These are phyloP conservation scores for Anniella stebbinsi DNA, from an alignment of 2,797 vertebrate genomes.

Conservation along the genomic window DNA sequence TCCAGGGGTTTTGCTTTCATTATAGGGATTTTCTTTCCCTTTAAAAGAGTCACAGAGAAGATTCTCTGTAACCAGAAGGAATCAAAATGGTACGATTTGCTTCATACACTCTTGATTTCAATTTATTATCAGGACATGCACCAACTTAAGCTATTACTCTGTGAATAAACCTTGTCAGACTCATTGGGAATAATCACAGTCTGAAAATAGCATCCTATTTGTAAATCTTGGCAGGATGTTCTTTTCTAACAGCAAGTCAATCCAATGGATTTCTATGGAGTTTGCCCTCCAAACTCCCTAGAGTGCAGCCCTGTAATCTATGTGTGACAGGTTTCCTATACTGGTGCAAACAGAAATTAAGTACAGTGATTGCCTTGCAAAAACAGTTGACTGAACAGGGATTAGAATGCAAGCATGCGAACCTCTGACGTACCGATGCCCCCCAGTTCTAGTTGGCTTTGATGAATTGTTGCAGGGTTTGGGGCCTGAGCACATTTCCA, in stretches of 20 bases:
- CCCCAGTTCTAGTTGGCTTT: background rate
- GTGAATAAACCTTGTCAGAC: background rate
- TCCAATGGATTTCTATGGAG: background rate
- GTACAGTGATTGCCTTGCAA: background rate
- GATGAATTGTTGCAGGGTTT: background rate
- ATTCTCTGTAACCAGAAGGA: background rate
- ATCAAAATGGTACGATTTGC: background rate
- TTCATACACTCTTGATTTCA: background rate
- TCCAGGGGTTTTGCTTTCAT: conserved; percentile 13
- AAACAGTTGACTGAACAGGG: background rate
- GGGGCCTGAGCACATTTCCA: background rate
- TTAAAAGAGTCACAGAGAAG: conserved; percentile 10
- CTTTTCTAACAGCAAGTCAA: background rate
- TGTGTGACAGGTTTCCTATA: too few relatives aligned
- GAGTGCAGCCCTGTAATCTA: background rate
- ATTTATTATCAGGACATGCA: background rate
- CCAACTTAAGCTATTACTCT: background rate
- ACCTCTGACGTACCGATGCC: background rate
- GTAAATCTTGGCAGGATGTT: background rate
- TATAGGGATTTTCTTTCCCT: conserved; percentile 22
- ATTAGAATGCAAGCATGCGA: background rate
- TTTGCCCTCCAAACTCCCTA: background rate
- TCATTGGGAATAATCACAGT: background rate
- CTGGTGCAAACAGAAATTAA: background rate
- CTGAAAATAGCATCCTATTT: background rate